A percentile compares a stretch with the other conserved stretches of the same genome.
These are phyloP conservation scores for Chouioia cunea DNA, from an alignment of 2,888 invertebrate species.

Conservation along the genomic window DNA sequence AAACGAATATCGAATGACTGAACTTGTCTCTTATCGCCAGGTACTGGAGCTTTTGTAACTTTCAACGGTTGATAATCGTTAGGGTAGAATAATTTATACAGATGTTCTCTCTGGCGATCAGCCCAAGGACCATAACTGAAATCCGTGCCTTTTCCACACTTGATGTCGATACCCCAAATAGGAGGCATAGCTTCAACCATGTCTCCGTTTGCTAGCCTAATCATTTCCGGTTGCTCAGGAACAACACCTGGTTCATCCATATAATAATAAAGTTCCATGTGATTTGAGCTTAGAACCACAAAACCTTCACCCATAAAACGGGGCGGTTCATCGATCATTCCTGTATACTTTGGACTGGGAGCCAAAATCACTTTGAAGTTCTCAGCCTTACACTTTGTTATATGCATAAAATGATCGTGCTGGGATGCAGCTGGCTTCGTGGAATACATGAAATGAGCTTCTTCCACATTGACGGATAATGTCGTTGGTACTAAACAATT, in stretches of 20 bases:
- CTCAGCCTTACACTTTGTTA: conserved; percentile 93
- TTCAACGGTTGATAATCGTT: conserved; percentile 85
- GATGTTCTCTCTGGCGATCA: conserved; percentile 93
- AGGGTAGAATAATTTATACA: conserved; percentile 97
- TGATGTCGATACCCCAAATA: conserved; percentile 95
- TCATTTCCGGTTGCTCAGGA: conserved; percentile 90
- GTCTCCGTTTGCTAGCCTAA: conserved; percentile 92
- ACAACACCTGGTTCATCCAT: conserved; percentile 97
- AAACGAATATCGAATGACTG: conserved; percentile 94
- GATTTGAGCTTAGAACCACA: conserved; percentile 95
- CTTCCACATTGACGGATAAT: conserved; percentile 91
- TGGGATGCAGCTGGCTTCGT: conserved; percentile 95
- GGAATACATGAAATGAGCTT: conserved; percentile 94
- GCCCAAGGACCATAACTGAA: conserved; percentile 99
- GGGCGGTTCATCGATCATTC: conserved; percentile 94
- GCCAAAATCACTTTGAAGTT: conserved; percentile 95
- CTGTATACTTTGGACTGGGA: conserved; percentile 95
- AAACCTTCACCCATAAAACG: conserved; percentile 99
- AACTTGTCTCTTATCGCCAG: conserved; percentile 89
- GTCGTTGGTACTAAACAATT: conserved; percentile 95
- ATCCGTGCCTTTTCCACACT: conserved; percentile 93
- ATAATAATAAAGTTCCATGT: conserved; percentile 94
- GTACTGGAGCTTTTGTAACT: conserved; percentile 84
- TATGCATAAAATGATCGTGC: conserved; percentile 95
- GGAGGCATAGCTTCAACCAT: conserved; percentile 93